A percentile compares a stretch with the other conserved stretches of the same genome.
phyloP scores from a whole-genome alignment of 2,888 invertebrate species.

The Eugnorisma glareosa region DNA sequence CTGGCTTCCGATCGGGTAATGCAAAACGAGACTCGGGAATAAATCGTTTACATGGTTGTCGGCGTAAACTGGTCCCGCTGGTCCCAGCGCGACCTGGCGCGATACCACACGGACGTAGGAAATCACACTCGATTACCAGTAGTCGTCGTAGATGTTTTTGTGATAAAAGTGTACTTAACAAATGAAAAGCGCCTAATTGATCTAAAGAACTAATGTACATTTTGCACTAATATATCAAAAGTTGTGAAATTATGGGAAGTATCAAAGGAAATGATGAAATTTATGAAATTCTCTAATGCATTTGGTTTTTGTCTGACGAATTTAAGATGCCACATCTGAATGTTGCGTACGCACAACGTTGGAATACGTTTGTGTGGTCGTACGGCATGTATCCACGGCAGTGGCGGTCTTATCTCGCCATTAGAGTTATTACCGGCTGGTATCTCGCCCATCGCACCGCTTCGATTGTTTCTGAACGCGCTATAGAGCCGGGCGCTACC shows the following conservation, averaged over 20 bases:
- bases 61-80: slow-evolving; percentile 89
- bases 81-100: slow-evolving; percentile 73
- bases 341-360: slow-evolving; percentile 78
- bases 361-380: slow-evolving; percentile 74
- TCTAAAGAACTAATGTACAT: neutral
- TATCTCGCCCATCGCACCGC: slow-evolving; percentile 90
- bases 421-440: slow-evolving; percentile 89
- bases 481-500: slow-evolving; percentile 86
- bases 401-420: slow-evolving; percentile 89
- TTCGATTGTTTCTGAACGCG: slow-evolving; percentile 89
- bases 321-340: slow-evolving; percentile 79
- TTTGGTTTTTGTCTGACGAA: slow-evolving; percentile 1
- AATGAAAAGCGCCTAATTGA: neutral
- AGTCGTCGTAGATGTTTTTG: slow-evolving; percentile 59
- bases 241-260: neutral
- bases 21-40: slow-evolving; percentile 89
- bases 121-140: slow-evolving; percentile 77
- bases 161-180: slow-evolving; percentile 29
- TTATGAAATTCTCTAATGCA: neutral
- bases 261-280: neutral
- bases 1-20: slow-evolving; percentile 88
- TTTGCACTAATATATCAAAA: neutral
- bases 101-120: slow-evolving; percentile 79
- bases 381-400: slow-evolving; percentile 81
- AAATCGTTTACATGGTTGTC: slow-evolving; percentile 91